These are phyloP conservation scores for Lordiphosa collinella DNA, from an alignment of 1,140 invertebrate genomes.

Conservation along the genomic window DNA sequence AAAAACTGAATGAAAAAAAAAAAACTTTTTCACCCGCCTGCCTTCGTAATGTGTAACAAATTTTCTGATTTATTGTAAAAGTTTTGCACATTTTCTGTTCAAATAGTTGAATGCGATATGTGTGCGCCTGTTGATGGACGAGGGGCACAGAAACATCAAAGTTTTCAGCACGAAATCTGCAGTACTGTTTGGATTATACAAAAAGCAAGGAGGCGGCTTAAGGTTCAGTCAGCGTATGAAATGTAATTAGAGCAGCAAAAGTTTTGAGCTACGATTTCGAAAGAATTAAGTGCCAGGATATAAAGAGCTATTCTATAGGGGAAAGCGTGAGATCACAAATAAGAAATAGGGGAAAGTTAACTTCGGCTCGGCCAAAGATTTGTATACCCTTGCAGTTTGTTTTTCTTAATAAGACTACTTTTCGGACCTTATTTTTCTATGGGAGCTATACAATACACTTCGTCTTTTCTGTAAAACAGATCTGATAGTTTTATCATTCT, in stretches of 20 bases:
- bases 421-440: no score
- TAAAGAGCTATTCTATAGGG: no score
- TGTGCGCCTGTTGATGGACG: conserved; percentile 10
- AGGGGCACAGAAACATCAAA: conserved; percentile 27
- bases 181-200: not conserved
- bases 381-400: no score
- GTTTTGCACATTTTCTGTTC: conserved; percentile 40
- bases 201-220: not conserved
- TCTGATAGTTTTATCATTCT: no score
- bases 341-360: no score
- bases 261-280: not conserved
- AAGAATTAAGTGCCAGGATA: no score
- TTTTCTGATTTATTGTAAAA: conserved; percentile 41
- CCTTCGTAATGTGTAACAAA: conserved; percentile 52
- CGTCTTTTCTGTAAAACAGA: no score
- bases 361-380: no score
- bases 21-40: not conserved
- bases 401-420: no score
- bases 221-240: conserved; percentile 16
- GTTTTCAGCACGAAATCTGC: not conserved
- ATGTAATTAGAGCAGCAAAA: conserved; percentile 32
- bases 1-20: conserved; percentile 31
- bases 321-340: not conserved
- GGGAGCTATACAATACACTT: no score
- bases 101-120: conserved; percentile 37